Percentiles rank a stretch among this genome's conserved stretches.
phyloP scores from a whole-genome alignment of 2,888 invertebrate genomes.

The Imbricaverruca yamaguchii region DNA sequence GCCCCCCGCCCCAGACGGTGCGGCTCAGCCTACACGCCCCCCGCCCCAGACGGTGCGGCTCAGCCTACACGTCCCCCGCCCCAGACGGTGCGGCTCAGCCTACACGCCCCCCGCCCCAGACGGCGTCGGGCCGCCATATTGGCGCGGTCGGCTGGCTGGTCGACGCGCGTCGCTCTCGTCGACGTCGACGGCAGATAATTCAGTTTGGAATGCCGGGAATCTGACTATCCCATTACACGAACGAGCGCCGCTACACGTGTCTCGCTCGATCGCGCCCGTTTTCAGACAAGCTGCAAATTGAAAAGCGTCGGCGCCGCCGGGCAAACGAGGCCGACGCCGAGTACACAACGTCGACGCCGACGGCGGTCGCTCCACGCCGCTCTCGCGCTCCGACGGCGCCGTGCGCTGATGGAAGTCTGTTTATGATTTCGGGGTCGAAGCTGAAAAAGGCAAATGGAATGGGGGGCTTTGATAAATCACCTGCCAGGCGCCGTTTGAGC shows the following conservation, averaged over 20 bases:
- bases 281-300: conserved; percentile 19
- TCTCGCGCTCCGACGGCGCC: no score
- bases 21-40: no score
- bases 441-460: no score
- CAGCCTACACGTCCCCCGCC: not conserved
- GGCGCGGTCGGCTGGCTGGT: not conserved
- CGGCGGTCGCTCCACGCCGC: no score
- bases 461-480: no score
- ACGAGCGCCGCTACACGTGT: conserved; percentile 10
- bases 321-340: no score
- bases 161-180: not conserved
- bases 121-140: conserved; percentile 2
- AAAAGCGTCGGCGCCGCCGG: not conserved
- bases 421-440: no score
- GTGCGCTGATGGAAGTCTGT: no score
- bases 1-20: no score
- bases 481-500: no score
- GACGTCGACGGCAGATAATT: not conserved
- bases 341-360: no score
- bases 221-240: conserved; percentile 1
- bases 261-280: not conserved
- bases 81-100: not conserved
- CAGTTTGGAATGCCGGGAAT: not conserved
- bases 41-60: not conserved
- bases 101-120: not conserved